phyloP scores from a whole-genome alignment of 2,797 vertebrate species.

The Acridotheres tristis region DNA sequence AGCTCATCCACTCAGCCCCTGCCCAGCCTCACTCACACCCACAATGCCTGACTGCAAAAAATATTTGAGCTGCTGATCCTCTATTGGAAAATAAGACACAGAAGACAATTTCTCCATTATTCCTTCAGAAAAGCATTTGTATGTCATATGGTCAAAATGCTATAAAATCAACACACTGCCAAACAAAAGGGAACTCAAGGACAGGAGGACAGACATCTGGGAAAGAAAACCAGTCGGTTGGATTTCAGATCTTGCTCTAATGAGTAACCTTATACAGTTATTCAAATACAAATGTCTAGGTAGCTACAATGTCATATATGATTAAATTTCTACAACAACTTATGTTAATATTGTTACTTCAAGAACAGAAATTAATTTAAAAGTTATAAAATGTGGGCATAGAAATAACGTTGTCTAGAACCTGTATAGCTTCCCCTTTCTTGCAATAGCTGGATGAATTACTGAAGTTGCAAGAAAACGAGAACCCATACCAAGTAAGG shows the following conservation, averaged over 20 bases:
- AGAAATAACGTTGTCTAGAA: constrained; percentile 13
- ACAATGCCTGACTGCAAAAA: neutral
- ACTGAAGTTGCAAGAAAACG: neutral
- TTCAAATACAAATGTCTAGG: constrained; percentile 15
- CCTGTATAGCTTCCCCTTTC: constrained; percentile 32
- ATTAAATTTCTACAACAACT: constrained; percentile 40
- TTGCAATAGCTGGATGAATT: constrained; percentile 1
- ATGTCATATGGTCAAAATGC: neutral
- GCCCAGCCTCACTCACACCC: neutral
- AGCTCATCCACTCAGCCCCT: neutral
- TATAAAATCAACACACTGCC: neutral
- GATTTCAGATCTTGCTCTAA: neutral
- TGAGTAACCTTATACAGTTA: constrained; percentile 6
- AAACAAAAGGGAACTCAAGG: constrained; percentile 9
- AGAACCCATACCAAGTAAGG: neutral
- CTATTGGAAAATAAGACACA: neutral
- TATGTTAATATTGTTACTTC: constrained; percentile 45
- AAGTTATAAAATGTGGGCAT: constrained; percentile 13
- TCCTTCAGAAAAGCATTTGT: constrained; percentile 2
- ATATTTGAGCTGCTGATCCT: neutral
- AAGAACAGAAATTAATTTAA: constrained; percentile 56
- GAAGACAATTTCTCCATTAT: constrained; percentile 3
- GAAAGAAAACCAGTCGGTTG: constrained; percentile 10
- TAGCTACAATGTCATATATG: neutral
- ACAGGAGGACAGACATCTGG: neutral